These are phyloP conservation scores for Coelinius sp. DNA, from an alignment of 2,888 invertebrate species.

Conservation along the genomic window DNA sequence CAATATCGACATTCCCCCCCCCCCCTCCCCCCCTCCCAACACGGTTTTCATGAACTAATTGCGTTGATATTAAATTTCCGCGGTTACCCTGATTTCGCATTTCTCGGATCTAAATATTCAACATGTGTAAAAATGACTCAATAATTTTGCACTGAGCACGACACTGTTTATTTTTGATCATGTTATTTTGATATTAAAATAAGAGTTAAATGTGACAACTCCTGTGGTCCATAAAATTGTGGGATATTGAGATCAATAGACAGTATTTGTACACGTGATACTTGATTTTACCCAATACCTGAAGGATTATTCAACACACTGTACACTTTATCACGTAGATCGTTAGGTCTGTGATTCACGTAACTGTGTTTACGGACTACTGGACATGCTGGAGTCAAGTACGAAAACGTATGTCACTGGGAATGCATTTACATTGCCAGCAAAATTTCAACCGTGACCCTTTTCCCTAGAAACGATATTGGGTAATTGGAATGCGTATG, in stretches of 20 bases:
- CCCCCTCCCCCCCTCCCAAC: no score
- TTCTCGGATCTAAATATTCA: not conserved
- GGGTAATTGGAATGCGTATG: not conserved
- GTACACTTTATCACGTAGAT: not conserved
- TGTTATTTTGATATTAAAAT: not conserved
- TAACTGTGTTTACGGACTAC: slow-evolving; percentile 7
- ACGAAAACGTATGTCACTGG: slow-evolving; percentile 10
- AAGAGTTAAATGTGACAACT: not conserved
- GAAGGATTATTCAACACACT: not conserved
- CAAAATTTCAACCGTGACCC: slow-evolving; percentile 15
- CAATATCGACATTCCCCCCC: not conserved
- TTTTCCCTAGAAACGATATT: not conserved
- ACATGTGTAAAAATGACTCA: not conserved
- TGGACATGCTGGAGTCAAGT: slow-evolving; percentile 11
- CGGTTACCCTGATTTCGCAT: not conserved
- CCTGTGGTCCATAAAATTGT: not conserved
- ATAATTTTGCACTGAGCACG: slow-evolving; percentile 20
- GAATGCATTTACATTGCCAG: slow-evolving; percentile 1
- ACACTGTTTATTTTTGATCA: not conserved
- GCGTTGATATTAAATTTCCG: slow-evolving; percentile 15
- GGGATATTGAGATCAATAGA: no score
- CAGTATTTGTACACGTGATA: no score
- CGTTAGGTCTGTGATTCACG: slow-evolving; percentile 18
- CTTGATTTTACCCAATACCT: not conserved
- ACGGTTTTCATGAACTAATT: slow-evolving; percentile 4